A percentile compares a stretch with the other conserved stretches of the same genome.
phyloP scores from a whole-genome alignment of 2,888 invertebrate genomes.

The Phyto melanocephala region DNA sequence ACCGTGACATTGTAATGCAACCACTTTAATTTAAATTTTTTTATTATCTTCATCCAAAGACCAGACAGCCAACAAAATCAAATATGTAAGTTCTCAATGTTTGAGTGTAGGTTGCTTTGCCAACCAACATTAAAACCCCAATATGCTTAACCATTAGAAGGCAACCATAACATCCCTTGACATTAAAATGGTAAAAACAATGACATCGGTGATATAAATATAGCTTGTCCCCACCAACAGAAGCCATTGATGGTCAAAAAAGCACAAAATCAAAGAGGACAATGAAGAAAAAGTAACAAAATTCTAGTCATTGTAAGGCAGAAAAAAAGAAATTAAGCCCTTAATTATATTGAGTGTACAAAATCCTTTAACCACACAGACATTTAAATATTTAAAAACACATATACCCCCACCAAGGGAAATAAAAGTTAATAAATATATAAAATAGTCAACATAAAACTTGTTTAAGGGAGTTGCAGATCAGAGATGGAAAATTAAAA shows the following conservation, averaged over 20 bases:
- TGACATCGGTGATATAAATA: constrained; percentile 12
- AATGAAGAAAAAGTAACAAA: constrained; percentile 27
- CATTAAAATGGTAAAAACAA: not conserved
- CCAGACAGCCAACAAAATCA: constrained; percentile 1
- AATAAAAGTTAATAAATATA: too few species aligned
- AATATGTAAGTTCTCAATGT: not conserved
- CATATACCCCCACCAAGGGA: too few species aligned
- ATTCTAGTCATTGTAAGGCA: not conserved
- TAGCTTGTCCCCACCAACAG: constrained; percentile 12
- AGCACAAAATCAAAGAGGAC: constrained; percentile 11
- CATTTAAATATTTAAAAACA: constrained; percentile 49
- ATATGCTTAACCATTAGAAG: not conserved
- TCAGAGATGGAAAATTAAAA: too few species aligned
- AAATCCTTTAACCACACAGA: constrained; percentile 72
- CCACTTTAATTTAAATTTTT: constrained; percentile 59
- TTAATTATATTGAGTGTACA: constrained; percentile 77
- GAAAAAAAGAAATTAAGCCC: constrained; percentile 71
- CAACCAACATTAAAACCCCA: not conserved
- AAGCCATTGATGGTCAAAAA: not conserved
- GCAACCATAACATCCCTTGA: not conserved
- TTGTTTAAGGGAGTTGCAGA: too few species aligned
- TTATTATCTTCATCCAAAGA: constrained; percentile 2
- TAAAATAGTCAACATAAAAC: too few species aligned
- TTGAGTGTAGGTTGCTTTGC: not conserved
- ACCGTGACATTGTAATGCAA: constrained; percentile 31